These are phyloP conservation scores for Hemistola chrysoprasaria DNA, from an alignment of 2,888 invertebrate genomes.

Conservation along the genomic window DNA sequence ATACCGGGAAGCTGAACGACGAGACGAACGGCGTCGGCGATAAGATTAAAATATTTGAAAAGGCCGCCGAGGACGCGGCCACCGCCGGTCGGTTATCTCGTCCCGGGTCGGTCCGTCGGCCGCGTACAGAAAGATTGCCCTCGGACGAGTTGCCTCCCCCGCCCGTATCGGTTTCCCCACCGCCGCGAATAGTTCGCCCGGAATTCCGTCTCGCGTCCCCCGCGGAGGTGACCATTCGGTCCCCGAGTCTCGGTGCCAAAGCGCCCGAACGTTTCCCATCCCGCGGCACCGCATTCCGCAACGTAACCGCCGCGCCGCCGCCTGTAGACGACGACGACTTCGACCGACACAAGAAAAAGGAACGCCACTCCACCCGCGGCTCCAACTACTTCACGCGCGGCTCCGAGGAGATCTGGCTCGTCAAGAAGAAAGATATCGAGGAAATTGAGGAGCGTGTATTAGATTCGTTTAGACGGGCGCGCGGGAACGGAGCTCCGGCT, in stretches of 20 bases:
- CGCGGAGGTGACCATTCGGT: slow-evolving; percentile 67
- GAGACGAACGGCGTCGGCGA: slow-evolving; percentile 75
- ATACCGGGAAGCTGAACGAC: slow-evolving; percentile 32
- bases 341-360: too few relatives aligned
- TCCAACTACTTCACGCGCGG: slow-evolving; percentile 75
- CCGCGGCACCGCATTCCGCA: slow-evolving; percentile 73
- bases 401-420: slow-evolving; percentile 76
- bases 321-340: slow-evolving; percentile 26
- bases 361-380: slow-evolving; percentile 55
- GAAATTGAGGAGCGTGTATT: slow-evolving; percentile 74
- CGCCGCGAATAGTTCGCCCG: slow-evolving; percentile 71
- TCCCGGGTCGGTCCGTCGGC: slow-evolving; percentile 61
- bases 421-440: slow-evolving; percentile 77
- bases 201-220: slow-evolving; percentile 71
- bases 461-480: slow-evolving; percentile 63
- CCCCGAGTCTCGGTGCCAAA: slow-evolving; percentile 69
- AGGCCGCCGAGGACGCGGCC: slow-evolving; percentile 67
- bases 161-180: slow-evolving; percentile 46
- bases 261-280: slow-evolving; percentile 71
- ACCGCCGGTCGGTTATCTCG: slow-evolving; percentile 53
- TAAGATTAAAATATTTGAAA: slow-evolving; percentile 75
- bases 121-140: slow-evolving; percentile 43
- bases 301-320: slow-evolving; percentile 65
- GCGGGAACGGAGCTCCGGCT: slow-evolving; percentile 57
- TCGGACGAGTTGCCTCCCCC: slow-evolving; percentile 27